Evolutionary conservation across 2,888 invertebrate genomes (phyloP), one percentile per base, ranked within the genome.

Genomic region (Scelioninae gen. 1): DNA sequence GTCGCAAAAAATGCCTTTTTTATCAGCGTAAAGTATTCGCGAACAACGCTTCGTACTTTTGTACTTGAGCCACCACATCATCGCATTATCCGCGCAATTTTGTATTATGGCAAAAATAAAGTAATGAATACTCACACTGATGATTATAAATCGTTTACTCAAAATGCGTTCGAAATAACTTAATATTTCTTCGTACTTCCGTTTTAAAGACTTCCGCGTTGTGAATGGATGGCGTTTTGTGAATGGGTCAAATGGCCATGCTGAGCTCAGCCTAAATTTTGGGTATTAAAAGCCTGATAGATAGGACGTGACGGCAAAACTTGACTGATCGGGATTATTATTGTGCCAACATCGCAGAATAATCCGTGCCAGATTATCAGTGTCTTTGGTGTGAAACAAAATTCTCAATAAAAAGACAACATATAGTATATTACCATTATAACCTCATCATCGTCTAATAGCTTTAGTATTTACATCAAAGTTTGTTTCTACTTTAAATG

Each of bases 231-330:
- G n/a, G n/a, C n/a, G n/a, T n/a, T n/a, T 68, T 63, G 66, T 71
- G 81, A 56, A 40, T 29, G 60, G 72, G 82, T 83, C 79, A 72
- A 85, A 85, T 83, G 83, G 81, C 60, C 72, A 66, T 74, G 71
- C 40, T 6, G 62, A 77, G 78, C 86, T 84, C 74, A 9, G 86
- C 76, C 84, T 43, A 89, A 90, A 88, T 90, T 90, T 88, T 86
- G 86, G 88, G 88, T 87, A 88, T 87, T 90, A 89, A 90, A 90
- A 87, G 88, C 86, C 88, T 89, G 90, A 90, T 89, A 90, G 88
- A 90, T 89, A 88, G 88, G 85, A 80, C 86, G 85, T 13, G 23
- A n/a, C 47, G 53, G 58, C 53, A 66, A 55, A 56, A 49, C 58
- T 40, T 55, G 55, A 82, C 76, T 75, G 71, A 71, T 71, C 53